Conservation (phyloP, 2,888 invertebrate genomes). For the Colletes collaris region DNA sequence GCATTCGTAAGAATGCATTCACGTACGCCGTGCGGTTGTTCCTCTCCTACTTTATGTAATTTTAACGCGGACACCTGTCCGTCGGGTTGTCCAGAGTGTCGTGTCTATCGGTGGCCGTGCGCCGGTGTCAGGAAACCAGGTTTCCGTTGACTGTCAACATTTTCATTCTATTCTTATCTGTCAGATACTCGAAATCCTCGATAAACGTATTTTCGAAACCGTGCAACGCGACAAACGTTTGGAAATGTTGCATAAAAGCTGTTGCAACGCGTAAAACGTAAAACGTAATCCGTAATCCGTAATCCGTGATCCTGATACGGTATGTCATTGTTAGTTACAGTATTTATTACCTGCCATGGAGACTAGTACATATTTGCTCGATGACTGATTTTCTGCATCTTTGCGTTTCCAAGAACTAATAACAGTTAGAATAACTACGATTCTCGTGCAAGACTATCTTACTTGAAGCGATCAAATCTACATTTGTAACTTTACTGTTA, state of each 20-base stretch:
- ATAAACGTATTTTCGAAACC: conserved; percentile 27
- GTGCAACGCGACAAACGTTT: conserved; percentile 7
- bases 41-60: conserved; percentile 66
- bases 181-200: conserved; percentile 37
- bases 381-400: not conserved
- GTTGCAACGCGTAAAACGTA: conserved; percentile 40
- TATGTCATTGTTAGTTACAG: conserved; percentile 20
- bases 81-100: conserved; percentile 25
- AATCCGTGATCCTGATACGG: conserved; percentile 25
- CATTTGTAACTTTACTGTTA: conserved; percentile 8
- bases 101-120: conserved; percentile 5
- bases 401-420: too few relatives aligned
- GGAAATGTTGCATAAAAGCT: conserved; percentile 26
- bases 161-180: conserved; percentile 37
- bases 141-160: conserved; percentile 48
- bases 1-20: conserved; percentile 73
- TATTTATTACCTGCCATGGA: conserved; percentile 9
- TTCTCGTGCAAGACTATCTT: too few relatives aligned
- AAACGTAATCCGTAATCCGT: too few relatives aligned
- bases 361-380: not conserved
- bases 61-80: conserved; percentile 68
- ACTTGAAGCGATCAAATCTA: not conserved
- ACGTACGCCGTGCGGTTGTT: conserved; percentile 59
- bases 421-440: too few relatives aligned
- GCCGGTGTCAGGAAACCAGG: conserved; percentile 4